Evolutionary conservation across 1,140 invertebrate genomes (phyloP), one percentile per base, ranked within the genome.

Genomic region (Bombus affinis): DNA sequence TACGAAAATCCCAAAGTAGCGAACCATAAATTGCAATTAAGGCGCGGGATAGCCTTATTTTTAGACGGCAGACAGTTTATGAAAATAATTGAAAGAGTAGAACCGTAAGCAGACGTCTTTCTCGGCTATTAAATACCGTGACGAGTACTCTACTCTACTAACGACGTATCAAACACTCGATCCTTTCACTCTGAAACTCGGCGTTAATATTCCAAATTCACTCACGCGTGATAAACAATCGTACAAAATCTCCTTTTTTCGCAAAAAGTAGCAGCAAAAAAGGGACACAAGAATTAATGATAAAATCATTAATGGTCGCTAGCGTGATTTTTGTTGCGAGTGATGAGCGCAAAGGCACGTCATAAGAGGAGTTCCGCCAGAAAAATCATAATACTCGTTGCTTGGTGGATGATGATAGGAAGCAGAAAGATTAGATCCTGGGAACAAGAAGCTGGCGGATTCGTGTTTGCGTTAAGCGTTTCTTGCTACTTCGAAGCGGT

Each of bases 391-490:
- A 35, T 53, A 32, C n/a, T 32, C 42, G 71, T 15, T 39, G 71
- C 39, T 9, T 10, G 8, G 3, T 5, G n/a, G 73, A 74, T 13
- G 73, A 53, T 53, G n/a, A 44, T 53, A 53, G 42, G 73, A 53
- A 44, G 71, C 18, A 32, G 25, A 15, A 44, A 74, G 42, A 39
- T 72, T 39, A 28, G 44, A 53, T 74, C 15, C 42, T 13, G 73
- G 18, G 73, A 35, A 74, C 10, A 74, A 74, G 73, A 74, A 74
- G 32, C 73, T 25, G 42, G 44, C 2, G 22, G 73, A 74, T 74
- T 47, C 73, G 73, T 74, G 73, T 74, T 53, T 53, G 44, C 44
- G 72, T 74, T 74, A 47, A 44, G 44, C 44, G 76, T 32, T 78
- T 66, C 62, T 66, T 65, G 76, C 39, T 32, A 3, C 22, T 3